Base-by-base conservation (phyloP, 1,140 invertebrate genomes). In the Theocolax elegans region DNA sequence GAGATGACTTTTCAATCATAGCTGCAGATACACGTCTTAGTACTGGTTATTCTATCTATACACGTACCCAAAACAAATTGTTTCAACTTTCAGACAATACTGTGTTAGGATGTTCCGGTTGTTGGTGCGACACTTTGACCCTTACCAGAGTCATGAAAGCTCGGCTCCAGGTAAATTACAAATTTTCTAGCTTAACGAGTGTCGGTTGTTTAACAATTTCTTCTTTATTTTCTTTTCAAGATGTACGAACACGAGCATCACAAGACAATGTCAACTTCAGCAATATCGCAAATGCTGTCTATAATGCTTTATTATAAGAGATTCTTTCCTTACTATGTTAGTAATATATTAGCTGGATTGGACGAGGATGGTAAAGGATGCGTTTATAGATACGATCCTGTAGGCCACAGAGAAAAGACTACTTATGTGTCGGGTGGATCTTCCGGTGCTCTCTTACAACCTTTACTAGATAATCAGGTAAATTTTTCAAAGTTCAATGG, bases 241-340 rank as follows among this genome's bases (percentile, higher is more conserved):
- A 96, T 97, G 91, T 99, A 99, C 79, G 89, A 94, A 72, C 95
- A 99, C 83, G 95, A 98, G 66, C 97, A 99, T 85, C 92, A 96
- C 76, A 97, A 96, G 82, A 87, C 90, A 3, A 99, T 99, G 95
- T 89, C 92, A 3, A 97, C 97, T 0, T 89, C 92, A 69, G 96
- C 98, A 12, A 89, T 95, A 15, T 95, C 97, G 15, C 96, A 99
- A 85, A 94, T 99, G 92, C 83, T 99, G 1, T 96, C 97, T 0
- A 97, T 94, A 7, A 94, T 98, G 89, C 87, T 99, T 67, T 99
- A 99, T 81, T 94, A 97, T 78, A 96, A 96, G 76, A 89, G 98
- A 71, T 99, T 99, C 83, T 99, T 99, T 84, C 98, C 98, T 0
- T 99, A 99, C 81, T 99, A 99, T 82, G 93, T 98, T 10, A 94